Evolutionary conservation across 2,888 invertebrate genomes (phyloP), one percentile per base, ranked within the genome.

Genomic region (Teinopalpus imperialis): DNA sequence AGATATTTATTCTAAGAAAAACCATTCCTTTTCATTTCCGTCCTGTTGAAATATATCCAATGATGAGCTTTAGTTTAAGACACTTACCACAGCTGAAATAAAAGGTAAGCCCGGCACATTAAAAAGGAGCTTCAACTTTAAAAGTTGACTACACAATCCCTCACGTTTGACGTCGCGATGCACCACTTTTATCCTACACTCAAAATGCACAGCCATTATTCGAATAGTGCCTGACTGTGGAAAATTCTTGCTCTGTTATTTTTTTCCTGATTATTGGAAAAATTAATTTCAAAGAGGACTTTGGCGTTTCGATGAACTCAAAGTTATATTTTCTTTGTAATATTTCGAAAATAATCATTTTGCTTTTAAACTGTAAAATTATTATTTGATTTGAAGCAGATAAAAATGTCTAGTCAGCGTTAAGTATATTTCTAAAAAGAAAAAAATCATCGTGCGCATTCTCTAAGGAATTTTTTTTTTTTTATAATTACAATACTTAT

Each of bases 131-230:
- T 59, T 59, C 57, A 52, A 56, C 53, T 66, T 63, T 52, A 56
- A 61, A 62, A 62, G 51, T 62, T 62, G 63, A 63, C 55, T 68
- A 49, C 44, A 46, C 60, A 57, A 55, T 63, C 56, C 54, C 50
- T 59, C 57, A 58, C 65, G 53, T 67, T 65, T 61, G 57, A 59
- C 51, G 56, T 59, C 59, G 59, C 62, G 47, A 47, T 56, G 55
- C 55, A 58, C 52, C 52, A 63, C 63, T 74, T 74, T 68, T 66
- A 67, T 66, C 64, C 66, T 61, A 56, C 59, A 61, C 57, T 59
- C 54, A 61, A 69, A 76, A 74, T 74, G 58, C 61, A 68, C 51
- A 49, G 49, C 65, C 54, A 68, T 74, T 70, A 69, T 61, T 51
- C 43, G 51, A 58, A 59, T 50, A 42, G 48, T 48, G 58, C 53